A percentile compares a stretch with the other conserved stretches of the same genome.
These are phyloP conservation scores for Smithornis capensis DNA, from an alignment of 2,113 vertebrate species.

Conservation along the genomic window DNA sequence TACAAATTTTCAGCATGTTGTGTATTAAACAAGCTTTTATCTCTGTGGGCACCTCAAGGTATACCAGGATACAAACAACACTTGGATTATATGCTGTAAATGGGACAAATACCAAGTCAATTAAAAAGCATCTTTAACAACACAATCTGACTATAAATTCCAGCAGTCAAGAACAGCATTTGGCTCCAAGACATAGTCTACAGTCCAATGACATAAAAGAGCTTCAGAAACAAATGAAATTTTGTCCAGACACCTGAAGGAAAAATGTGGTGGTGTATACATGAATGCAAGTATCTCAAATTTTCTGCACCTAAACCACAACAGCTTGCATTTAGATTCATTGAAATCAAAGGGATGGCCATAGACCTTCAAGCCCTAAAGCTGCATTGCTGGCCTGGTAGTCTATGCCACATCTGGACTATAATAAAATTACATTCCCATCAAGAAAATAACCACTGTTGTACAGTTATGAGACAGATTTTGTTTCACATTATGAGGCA, in stretches of 20 bases:
- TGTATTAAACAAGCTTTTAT: constrained; percentile 31
- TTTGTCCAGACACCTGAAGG: not conserved
- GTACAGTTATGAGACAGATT: not conserved
- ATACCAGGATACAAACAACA: not conserved
- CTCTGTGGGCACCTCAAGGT: not conserved
- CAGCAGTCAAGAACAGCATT: not conserved
- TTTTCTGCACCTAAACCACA: not conserved
- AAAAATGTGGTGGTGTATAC: not conserved
- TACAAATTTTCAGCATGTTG: not conserved
- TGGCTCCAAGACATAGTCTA: not conserved
- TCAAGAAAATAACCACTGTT: not conserved
- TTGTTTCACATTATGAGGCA: not conserved
- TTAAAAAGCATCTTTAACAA: constrained; percentile 14
- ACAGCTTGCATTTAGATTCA: not conserved
- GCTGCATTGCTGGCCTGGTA: not conserved
- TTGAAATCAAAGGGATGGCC: not conserved
- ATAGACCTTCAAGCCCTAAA: not conserved
- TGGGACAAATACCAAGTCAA: not conserved
- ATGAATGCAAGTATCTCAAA: not conserved
- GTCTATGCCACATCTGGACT: not conserved
- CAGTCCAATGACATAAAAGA: not conserved
- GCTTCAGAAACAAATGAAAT: not conserved
- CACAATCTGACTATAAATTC: not conserved
- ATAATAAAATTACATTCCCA: not conserved
- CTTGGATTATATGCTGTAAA: not conserved